Evolutionary conservation across 2,113 vertebrate genomes (phyloP).

Genomic region (Theristicus caerulescens): DNA sequence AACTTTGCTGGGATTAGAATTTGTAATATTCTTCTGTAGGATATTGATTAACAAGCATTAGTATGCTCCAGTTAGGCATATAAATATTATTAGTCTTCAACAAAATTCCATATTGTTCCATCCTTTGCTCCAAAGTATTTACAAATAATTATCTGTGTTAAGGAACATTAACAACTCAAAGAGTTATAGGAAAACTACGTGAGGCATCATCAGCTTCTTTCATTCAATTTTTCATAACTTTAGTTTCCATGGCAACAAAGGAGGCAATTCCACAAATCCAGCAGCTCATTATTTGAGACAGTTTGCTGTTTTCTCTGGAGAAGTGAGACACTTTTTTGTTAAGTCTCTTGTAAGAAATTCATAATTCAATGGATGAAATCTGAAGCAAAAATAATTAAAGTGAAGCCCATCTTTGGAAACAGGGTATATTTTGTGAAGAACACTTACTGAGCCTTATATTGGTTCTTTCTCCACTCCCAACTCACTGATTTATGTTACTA

Average conservation of each 20-base stretch:
- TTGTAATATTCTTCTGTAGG: neutral
- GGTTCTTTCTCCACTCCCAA: neutral
- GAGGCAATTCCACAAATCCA: conserved; percentile 32
- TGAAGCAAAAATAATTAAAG: conserved; percentile 59
- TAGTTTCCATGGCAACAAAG: conserved; percentile 59
- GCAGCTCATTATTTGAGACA: conserved; percentile 38
- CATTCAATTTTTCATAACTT: conserved; percentile 52
- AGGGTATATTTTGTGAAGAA: conserved; percentile 31
- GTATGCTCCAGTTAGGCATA: neutral
- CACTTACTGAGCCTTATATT: conserved; percentile 11
- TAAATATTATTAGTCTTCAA: neutral
- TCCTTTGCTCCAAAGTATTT: neutral
- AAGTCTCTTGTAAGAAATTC: conserved; percentile 35
- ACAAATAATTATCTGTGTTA: neutral
- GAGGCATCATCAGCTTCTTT: conserved; percentile 28
- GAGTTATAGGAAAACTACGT: neutral
- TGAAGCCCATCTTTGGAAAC: conserved; percentile 15
- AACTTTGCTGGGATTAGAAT: neutral
- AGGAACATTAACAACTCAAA: neutral
- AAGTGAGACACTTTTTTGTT: neutral
- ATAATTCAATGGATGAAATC: conserved; percentile 28
- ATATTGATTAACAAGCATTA: neutral
- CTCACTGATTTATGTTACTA: neutral
- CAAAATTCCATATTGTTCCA: neutral
- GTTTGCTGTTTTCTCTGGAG: conserved; percentile 23